Evolutionary conservation across 2,113 vertebrate species (phyloP), one percentile per base, ranked within the genome.

Genomic region (Dicaeum eximium): DNA sequence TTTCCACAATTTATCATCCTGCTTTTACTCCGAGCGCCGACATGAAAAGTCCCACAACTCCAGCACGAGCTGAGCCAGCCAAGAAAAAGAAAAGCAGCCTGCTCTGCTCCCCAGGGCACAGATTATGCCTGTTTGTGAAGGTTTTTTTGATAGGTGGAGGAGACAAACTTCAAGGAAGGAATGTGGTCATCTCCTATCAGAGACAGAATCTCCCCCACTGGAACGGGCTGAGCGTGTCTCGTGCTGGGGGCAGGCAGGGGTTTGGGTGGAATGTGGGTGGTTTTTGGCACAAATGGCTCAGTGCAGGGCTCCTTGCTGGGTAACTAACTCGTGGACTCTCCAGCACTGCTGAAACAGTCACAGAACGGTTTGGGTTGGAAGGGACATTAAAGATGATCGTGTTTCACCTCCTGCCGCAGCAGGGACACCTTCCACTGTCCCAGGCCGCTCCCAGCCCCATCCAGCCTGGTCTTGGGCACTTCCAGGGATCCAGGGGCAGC

Each of bases 1-100:
- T 95, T 94, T 96, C 95, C 94, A 93, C 58, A 31, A 96, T 96
- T 88, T 60, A 95, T 94, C 91, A 95, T 88, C 7, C 45, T 56
- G 3, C 88, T 93, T 65, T 58, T 78, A 38, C 61, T 95, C 93
- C 47, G 7, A 38, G 60, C 1, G 48, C 67, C 4, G 80, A 72
- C 86, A 94, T 92, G 92, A 96, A 93, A 93, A 89, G 88, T 93
- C 90, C 51, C 91, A 91, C 85, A 89, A 42, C 31, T 93, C 85
- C 90, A 83, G 77, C 84, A 56, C 45, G 60, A 37, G 21, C 67
- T 79, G 48, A 95, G 82, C 40, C 57, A 66, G 94, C 92, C 95
- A 96, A 94, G 79, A 90, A 92, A 93, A 96, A 94, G 90, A 86
- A 94, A 88, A 91, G 93, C 84, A 60, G 78, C 74, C 79, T 53